Base-by-base conservation (phyloP, 2,113 vertebrate species). In the Oncorhynchus tshawytscha region DNA sequence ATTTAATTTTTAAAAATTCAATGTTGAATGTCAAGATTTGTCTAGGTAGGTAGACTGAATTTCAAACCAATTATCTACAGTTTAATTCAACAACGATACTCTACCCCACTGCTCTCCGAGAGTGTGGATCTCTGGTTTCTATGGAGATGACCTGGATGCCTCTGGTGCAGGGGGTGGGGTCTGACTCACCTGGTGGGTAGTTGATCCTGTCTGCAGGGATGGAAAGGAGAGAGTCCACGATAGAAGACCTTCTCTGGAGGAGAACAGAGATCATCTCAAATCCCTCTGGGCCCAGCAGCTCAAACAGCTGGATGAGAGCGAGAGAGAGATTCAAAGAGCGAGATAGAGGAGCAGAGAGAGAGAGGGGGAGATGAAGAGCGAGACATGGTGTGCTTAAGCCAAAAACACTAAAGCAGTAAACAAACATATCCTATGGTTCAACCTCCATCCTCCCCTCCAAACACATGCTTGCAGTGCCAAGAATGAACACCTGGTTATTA, bases 191-290 rank as follows among this genome's bases (percentile, higher is more conserved):
- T 92, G 95, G 90, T 72, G 94, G 86, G 87, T 70, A 84, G 51
- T 93, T 90, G 34, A 92, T 85, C 72, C 91, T 95, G 78, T 96
- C 96, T 82, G 88, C 84, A 71, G 93, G 83, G 74, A 86, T 85
- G 80, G 88, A 81, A 72, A 95, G 89, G 81, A 95, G 94, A 67
- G 86, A 93, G 83, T 96, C 94, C 73, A 99, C 92, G 82, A 99
- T 96, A 69, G 87, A 81, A 39, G 89, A 82, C 90, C 97, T 95
- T 27, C 92, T 93, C 87, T 97, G 96, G 13, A 99, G 94, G 1
- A 99, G 95, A 64, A 93, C 95, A 80, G 95, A 96, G 91, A 99
- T 99, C 84, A 98, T 95, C 89, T 97, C 96, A 82, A 99, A 91
- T 72, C 97, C 97, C 85, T 97, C 96, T 76, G 96, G 95, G 72